These are phyloP conservation scores for Mormyrus hasselquistii DNA, from an alignment of 2,797 vertebrate species.

Conservation along the genomic window DNA sequence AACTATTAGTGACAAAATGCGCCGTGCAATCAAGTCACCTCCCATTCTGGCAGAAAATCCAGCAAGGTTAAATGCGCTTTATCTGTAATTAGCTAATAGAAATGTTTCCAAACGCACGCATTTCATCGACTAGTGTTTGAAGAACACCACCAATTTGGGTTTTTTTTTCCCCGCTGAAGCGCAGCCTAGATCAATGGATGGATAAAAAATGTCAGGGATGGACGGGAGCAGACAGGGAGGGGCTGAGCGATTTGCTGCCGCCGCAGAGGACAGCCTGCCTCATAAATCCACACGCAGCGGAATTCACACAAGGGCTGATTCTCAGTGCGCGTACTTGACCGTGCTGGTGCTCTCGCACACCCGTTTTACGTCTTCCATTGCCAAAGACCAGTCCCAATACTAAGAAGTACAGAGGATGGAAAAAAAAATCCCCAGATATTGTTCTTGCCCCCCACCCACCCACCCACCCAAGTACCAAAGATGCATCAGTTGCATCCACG, in stretches of 20 bases:
- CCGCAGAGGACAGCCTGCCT: neutral
- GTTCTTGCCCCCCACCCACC: neutral
- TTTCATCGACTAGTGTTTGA: neutral
- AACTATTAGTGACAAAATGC: neutral
- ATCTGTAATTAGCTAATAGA: conserved; percentile 10
- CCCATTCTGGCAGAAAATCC: conserved; percentile 5
- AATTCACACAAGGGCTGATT: neutral
- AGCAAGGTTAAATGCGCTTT: neutral
- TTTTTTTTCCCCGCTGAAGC: neutral
- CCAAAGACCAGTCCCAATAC: neutral
- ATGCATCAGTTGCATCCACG: neutral
- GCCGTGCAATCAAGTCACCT: neutral
- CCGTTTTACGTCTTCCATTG: neutral
- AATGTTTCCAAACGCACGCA: conserved; percentile 4
- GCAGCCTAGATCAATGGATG: neutral
- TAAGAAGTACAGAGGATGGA: neutral
- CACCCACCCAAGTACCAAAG: neutral
- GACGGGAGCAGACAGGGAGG: neutral
- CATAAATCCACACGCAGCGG: neutral
- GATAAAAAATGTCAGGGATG: neutral
- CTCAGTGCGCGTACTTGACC: neutral
- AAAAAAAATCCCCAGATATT: neutral
- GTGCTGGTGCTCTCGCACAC: neutral
- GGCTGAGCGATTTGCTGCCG: neutral
- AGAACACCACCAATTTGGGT: neutral